A percentile compares a stretch with the other conserved stretches of the same genome.
These are phyloP conservation scores for Corapipo altera DNA, from an alignment of 2,113 vertebrate species.

Conservation along the genomic window DNA sequence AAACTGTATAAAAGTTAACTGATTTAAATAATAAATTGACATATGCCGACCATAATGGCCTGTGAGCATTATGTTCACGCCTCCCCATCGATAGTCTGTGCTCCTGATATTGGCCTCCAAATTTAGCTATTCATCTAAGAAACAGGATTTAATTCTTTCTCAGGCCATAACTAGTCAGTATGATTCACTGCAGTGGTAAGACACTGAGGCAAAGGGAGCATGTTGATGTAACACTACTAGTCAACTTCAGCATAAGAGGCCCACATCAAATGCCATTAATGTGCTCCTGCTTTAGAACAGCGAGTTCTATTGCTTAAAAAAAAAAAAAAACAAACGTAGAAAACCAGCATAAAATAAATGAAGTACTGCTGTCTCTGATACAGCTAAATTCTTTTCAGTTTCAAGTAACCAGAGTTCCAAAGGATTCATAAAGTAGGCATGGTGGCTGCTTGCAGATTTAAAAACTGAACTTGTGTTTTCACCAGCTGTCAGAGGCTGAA, in stretches of 20 bases:
- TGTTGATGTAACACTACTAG: accelerated
- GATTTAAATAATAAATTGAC: too few species aligned
- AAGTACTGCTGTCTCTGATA: background rate
- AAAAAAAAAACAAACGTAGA: too few species aligned
- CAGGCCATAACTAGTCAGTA: background rate
- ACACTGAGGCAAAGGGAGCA: background rate
- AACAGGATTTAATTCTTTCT: accelerated
- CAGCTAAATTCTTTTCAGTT: background rate
- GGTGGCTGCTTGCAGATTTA: too few species aligned
- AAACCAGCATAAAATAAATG: background rate
- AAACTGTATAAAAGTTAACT: too few species aligned
- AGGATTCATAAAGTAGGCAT: background rate
- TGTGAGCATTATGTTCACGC: too few species aligned
- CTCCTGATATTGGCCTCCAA: background rate
- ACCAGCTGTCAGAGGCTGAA: too few species aligned
- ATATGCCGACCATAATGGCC: too few species aligned
- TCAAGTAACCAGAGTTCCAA: background rate
- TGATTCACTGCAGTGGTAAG: background rate
- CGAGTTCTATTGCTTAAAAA: background rate
- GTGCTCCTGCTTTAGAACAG: background rate
- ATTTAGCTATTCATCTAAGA: background rate
- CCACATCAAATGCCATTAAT: accelerated
- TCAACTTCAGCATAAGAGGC: background rate
- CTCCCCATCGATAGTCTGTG: too few species aligned
- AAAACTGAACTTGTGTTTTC: background rate